These are phyloP conservation scores for Leptopilina syphax DNA, from an alignment of 2,888 invertebrate species.

Conservation along the genomic window DNA sequence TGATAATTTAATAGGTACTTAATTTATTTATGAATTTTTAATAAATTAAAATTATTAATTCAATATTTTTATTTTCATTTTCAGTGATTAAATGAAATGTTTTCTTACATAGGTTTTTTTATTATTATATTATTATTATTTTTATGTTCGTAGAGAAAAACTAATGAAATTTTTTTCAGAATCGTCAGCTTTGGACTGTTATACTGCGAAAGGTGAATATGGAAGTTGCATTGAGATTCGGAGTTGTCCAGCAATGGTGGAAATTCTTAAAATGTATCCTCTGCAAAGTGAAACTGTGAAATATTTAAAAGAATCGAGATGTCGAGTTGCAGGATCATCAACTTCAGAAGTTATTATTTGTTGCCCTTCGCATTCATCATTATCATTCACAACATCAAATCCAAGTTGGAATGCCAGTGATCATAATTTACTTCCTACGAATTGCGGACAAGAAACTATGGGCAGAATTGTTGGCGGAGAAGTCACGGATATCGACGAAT, in stretches of 20 bases:
- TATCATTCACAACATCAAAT: neutral
- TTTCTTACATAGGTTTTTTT: too few species aligned
- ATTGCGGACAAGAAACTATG: constrained; percentile 68
- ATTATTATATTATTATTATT: too few species aligned
- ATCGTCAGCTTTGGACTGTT: neutral
- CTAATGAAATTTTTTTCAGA: neutral
- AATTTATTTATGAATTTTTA: neutral
- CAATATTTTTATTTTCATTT: too few species aligned
- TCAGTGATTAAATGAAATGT: too few species aligned
- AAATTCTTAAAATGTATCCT: neutral
- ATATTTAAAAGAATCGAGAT: neutral
- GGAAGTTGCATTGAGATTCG: neutral
- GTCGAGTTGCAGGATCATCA: neutral
- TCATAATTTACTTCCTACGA: constrained; percentile 63
- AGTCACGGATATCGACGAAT: constrained; percentile 78
- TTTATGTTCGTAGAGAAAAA: too few species aligned
- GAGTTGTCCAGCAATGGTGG: neutral
- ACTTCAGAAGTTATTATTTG: neutral
- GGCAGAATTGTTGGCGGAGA: constrained; percentile 78
- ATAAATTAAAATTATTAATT: too few species aligned
- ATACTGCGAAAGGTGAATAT: neutral
- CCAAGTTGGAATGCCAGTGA: constrained; percentile 43
- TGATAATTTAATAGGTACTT: neutral
- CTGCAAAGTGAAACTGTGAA: neutral
- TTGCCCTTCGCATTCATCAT: neutral